These are phyloP conservation scores for Drosophila malerkotliana DNA, from an alignment of 1,140 invertebrate genomes.

Conservation along the genomic window DNA sequence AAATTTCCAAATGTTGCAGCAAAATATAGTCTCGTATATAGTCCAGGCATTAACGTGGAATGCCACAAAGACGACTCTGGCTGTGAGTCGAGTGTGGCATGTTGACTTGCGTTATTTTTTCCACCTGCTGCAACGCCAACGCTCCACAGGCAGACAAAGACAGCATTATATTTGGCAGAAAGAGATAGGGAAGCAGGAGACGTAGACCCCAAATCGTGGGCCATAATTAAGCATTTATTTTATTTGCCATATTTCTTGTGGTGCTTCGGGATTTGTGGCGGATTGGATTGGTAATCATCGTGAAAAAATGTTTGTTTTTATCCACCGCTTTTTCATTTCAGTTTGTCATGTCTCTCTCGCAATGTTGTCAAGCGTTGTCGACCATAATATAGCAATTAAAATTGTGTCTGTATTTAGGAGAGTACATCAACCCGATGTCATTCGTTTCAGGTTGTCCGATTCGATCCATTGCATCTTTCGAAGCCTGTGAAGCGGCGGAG, in stretches of 20 bases:
- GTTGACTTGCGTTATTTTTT: constrained; percentile 79
- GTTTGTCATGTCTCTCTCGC: constrained; percentile 45
- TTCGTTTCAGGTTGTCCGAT: constrained; percentile 19
- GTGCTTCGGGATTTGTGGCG: constrained; percentile 56
- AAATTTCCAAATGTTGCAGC: constrained; percentile 65
- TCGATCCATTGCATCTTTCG: constrained; percentile 14
- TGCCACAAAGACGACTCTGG: constrained; percentile 30
- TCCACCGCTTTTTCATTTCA: constrained; percentile 12
- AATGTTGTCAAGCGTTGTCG: constrained; percentile 74
- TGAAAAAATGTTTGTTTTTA: constrained; percentile 52
- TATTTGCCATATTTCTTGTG: constrained; percentile 79
- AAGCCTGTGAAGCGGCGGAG: constrained; percentile 47
- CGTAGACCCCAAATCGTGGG: constrained; percentile 60
- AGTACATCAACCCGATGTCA: constrained; percentile 69
- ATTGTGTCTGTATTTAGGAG: constrained; percentile 54
- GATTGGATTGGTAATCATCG: constrained; percentile 72
- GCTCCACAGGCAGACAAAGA: constrained; percentile 21
- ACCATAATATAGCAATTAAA: constrained; percentile 79
- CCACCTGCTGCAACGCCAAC: constrained; percentile 75
- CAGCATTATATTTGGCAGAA: background rate
- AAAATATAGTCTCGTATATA: constrained; percentile 14
- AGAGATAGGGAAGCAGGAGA: constrained; percentile 33
- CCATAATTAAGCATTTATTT: constrained; percentile 82
- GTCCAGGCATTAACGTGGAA: constrained; percentile 35
- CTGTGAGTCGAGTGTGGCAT: constrained; percentile 41